Evolutionary conservation across 2,113 vertebrate genomes (phyloP), one percentile per base, ranked within the genome.

Genomic region (Recurvirostra avosetta): DNA sequence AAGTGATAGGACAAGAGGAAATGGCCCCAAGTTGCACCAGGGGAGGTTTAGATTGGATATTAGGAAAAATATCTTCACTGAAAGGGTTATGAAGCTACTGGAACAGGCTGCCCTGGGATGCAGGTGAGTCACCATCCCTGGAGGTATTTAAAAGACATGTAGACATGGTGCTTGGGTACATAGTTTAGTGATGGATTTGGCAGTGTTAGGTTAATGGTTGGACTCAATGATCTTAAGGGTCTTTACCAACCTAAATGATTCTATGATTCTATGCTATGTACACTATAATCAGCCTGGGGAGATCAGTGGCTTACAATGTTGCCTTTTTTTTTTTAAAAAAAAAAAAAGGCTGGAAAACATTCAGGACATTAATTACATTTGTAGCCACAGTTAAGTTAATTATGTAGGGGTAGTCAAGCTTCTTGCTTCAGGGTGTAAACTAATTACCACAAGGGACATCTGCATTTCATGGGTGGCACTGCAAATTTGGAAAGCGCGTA

Each of bases 311-410:
- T 86, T 47, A 21, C 9, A 65, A 18, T 11, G 10, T 17, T 71
- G 29, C 3, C 7, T 18, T 23, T 67, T 77, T 78, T 40, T 23
- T 62, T 62, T 61, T 26, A 17, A 15, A 61, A 40, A 40, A 40
- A 40, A 40, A 43, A 43, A 9, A 52, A 34, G 27, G 4, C 11
- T 29, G 38, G 23, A 36, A 65, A 79, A 83, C 23, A 70, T 76
- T 94, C n/a, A 70, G 29, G 18, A 8, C 32, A 67, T 80, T 90
- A 86, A 71, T 84, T 83, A 91, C 27, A 63, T 81, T 80, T 89
- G 45, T 80, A 74, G 18, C 4, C 50, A 84, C n/a, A 53, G 55
- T 65, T 86, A 92, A 87, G 12, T 75, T 67, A 65, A 74, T 94
- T 80, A 23, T 58, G 38, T 77, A 41, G 25, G 17, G 8, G 5